Evolutionary conservation across 1,140 invertebrate genomes (phyloP).

Genomic region (Drosophila parabipectinata): DNA sequence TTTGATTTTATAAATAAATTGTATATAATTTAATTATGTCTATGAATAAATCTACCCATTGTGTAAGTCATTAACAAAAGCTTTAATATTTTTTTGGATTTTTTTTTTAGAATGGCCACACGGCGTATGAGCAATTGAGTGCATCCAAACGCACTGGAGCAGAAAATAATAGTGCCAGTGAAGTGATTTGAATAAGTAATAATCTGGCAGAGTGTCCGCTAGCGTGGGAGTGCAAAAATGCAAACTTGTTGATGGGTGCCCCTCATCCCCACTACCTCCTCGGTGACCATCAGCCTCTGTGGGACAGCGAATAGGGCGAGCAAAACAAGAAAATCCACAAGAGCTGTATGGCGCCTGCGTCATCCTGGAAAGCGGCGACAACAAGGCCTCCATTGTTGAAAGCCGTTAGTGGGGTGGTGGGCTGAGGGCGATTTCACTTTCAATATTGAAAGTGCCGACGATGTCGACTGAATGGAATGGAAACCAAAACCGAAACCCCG

Average conservation of each 20-base stretch:
- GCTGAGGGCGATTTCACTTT: constrained; percentile 21
- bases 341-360: constrained; percentile 49
- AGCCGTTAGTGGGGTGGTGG: not conserved
- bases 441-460: constrained; percentile 69
- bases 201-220: constrained; percentile 13
- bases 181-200: constrained; percentile 57
- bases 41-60: not conserved
- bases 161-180: constrained; percentile 35
- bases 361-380: constrained; percentile 52
- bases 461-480: constrained; percentile 46
- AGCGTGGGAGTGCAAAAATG: constrained; percentile 14
- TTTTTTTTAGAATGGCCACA: constrained; percentile 14
- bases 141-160: constrained; percentile 7
- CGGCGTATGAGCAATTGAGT: constrained; percentile 50
- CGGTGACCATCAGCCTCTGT: not conserved
- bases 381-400: constrained; percentile 1
- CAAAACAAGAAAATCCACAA: constrained; percentile 59
- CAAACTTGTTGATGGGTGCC: constrained; percentile 65
- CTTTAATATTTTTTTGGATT: no score
- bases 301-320: constrained; percentile 44
- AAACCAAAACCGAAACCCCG: constrained; percentile 58
- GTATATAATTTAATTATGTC: not conserved
- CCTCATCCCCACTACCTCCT: not conserved
- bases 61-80: not conserved
- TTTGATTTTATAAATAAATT: not conserved